Evolutionary conservation across 2,888 invertebrate genomes (phyloP).

Genomic region (Drosophila melanocephala): DNA sequence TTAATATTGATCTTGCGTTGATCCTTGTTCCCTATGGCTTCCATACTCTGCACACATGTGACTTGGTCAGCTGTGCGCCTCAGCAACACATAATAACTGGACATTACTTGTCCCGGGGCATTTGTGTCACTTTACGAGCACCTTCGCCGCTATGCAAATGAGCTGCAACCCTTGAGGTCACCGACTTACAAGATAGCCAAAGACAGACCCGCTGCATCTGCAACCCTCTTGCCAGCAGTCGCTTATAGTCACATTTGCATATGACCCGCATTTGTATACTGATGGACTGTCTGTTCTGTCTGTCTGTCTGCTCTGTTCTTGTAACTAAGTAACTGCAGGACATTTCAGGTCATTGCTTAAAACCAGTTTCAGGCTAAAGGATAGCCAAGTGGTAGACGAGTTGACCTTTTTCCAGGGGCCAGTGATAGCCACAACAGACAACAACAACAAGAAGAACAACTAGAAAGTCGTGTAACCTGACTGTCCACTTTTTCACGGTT

Average conservation of each 20-base stretch:
- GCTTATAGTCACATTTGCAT: conserved; percentile 62
- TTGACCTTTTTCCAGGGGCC: conserved; percentile 69
- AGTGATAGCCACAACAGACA: conserved; percentile 15
- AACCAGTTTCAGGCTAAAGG: conserved; percentile 67
- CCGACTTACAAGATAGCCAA: conserved; percentile 62
- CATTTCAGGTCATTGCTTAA: conserved; percentile 66
- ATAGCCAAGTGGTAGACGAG: conserved; percentile 29
- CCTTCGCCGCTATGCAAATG: conserved; percentile 67
- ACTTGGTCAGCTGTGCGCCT: conserved; percentile 58
- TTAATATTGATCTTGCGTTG: conserved; percentile 53
- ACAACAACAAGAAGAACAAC: not conserved
- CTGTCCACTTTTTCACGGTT: conserved; percentile 76
- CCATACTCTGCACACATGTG: conserved; percentile 13
- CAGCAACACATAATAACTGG: conserved; percentile 57
- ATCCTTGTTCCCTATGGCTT: conserved; percentile 14
- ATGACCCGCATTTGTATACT: conserved; percentile 68
- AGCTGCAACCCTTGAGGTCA: conserved; percentile 67
- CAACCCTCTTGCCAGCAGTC: conserved; percentile 59
- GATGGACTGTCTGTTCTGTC: conserved; percentile 39
- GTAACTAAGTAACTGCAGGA: conserved; percentile 71
- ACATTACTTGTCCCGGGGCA: conserved; percentile 57
- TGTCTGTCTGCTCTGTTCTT: conserved; percentile 24
- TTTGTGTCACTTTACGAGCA: conserved; percentile 54
- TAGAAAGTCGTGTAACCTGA: conserved; percentile 75
- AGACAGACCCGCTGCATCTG: conserved; percentile 40